These are phyloP conservation scores for Xiphophorus maculatus DNA, from an alignment of 2,113 vertebrate genomes.

Conservation along the genomic window DNA sequence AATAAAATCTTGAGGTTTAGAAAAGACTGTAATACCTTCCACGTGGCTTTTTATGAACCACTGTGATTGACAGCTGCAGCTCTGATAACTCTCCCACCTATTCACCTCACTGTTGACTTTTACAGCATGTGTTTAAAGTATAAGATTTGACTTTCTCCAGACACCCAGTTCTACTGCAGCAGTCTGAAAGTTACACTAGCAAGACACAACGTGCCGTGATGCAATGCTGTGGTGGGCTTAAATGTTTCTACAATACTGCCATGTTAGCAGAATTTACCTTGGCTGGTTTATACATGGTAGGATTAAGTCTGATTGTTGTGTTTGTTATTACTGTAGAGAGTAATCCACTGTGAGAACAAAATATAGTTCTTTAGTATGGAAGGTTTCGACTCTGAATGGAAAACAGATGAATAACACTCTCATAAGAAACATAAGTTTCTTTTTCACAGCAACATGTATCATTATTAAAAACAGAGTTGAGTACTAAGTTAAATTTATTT, in stretches of 20 bases:
- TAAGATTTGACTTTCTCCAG: constrained; percentile 14
- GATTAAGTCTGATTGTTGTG: no score
- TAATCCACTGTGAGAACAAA: not conserved
- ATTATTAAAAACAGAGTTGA: not conserved
- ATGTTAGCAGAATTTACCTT: not conserved
- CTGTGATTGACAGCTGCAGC: constrained; percentile 11
- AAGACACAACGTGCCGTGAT: not conserved
- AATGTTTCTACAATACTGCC: not conserved
- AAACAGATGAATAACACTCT: not conserved
- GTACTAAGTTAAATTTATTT: no score
- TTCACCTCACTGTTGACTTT: constrained; percentile 5
- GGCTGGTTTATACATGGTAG: not conserved
- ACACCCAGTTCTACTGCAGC: not conserved
- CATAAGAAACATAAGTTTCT: not conserved
- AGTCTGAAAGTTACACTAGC: not conserved
- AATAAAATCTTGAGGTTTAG: constrained; percentile 11
- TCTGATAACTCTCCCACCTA: not conserved
- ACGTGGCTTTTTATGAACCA: not conserved
- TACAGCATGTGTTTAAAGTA: constrained; percentile 8
- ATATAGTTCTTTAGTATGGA: not conserved
- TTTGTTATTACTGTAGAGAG: not conserved
- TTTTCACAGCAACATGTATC: not conserved
- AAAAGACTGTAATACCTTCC: not conserved
- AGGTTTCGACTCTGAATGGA: not conserved
- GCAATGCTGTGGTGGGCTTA: not conserved